Evolutionary conservation across 2,797 vertebrate genomes (phyloP).

Genomic region (Selene dorsalis): DNA sequence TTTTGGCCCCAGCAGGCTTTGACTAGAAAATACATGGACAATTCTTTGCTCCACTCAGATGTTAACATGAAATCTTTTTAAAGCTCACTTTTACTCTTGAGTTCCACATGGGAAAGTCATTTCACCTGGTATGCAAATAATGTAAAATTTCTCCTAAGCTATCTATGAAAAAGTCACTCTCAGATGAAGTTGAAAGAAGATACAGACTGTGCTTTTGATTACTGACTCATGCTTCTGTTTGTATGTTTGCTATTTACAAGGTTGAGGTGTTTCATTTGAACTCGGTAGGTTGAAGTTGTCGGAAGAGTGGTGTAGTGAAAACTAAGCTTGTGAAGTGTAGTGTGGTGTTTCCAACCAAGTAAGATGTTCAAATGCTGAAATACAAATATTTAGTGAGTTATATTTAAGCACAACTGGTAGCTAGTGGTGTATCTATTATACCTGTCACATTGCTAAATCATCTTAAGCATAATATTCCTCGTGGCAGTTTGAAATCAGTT

Average conservation of each 20-base stretch:
- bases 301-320: not conserved
- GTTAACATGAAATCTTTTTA: not conserved
- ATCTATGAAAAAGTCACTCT: not conserved
- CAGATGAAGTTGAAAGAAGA: not conserved
- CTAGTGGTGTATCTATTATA: not conserved
- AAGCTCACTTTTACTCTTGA: not conserved
- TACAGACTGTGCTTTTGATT: not conserved
- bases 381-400: not conserved
- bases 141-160: not conserved
- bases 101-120: not conserved
- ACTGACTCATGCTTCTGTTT: constrained; percentile 7
- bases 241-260: not conserved
- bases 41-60: not conserved
- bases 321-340: not conserved
- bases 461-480: not conserved
- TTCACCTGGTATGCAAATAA: not conserved
- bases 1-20: no score
- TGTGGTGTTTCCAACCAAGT: not conserved
- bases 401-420: not conserved
- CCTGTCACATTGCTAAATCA: not conserved
- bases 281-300: not conserved
- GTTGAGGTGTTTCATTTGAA: not conserved
- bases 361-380: not conserved
- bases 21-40: not conserved
- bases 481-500: not conserved